Evolutionary conservation across 2,113 vertebrate genomes (phyloP).

Genomic region (Bungarus multicinctus): DNA sequence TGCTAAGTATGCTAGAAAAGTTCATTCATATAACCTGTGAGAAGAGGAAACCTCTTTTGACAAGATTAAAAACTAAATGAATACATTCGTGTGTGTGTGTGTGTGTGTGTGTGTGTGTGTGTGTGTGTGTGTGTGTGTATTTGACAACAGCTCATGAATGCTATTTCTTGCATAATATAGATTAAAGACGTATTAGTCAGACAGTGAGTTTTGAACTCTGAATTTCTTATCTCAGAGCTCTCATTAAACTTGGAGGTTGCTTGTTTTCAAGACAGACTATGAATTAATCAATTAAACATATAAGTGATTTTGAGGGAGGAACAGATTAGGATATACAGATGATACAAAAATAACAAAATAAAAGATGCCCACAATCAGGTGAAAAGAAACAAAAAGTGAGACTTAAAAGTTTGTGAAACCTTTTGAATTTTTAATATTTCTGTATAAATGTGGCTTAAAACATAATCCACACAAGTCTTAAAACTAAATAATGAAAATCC

Average conservation of each 20-base stretch:
- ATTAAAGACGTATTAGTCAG: neutral
- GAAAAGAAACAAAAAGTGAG: neutral
- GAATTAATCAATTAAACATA: neutral
- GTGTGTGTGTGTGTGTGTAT: neutral
- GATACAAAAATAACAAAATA: neutral
- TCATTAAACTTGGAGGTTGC: neutral
- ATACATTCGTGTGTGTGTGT: neutral
- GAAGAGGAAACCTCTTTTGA: neutral
- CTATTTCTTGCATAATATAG: neutral
- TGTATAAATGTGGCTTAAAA: neutral
- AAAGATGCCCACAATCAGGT: neutral
- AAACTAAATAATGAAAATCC: neutral
- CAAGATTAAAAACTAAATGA: neutral
- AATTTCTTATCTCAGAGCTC: neutral
- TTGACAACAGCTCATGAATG: neutral
- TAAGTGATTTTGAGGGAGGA: neutral
- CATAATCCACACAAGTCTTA: neutral
- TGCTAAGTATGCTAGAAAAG: neutral
- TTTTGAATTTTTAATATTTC: neutral
- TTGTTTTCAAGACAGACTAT: neutral
- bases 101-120: too few species aligned
- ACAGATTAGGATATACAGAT: neutral
- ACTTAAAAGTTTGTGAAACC: neutral
- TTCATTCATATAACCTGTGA: neutral
- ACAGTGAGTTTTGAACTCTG: neutral